These are phyloP conservation scores for Danionella dracula DNA, from an alignment of 2,797 vertebrate genomes.

Conservation along the genomic window DNA sequence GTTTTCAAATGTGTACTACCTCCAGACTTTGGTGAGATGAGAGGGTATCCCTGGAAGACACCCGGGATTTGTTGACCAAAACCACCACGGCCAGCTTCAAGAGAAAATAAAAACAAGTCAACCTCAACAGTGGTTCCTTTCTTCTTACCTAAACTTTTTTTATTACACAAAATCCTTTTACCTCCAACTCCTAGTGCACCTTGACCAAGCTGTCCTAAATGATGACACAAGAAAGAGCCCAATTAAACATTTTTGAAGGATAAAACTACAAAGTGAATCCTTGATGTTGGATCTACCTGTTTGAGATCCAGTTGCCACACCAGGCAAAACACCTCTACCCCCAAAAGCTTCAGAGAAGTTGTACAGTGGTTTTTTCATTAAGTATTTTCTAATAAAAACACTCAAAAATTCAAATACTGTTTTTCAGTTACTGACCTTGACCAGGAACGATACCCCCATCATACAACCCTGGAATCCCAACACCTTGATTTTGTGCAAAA, in stretches of 20 bases:
- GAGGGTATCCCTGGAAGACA: constrained; percentile 90
- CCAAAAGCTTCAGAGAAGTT: constrained; percentile 60
- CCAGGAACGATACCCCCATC: constrained; percentile 86
- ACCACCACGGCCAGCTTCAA: constrained; percentile 75
- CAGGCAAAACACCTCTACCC: constrained; percentile 82
- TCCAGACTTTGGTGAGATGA: constrained; percentile 89
- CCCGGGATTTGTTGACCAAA: constrained; percentile 81
- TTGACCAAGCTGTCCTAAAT: constrained; percentile 62
- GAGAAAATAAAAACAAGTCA: constrained; percentile 38
- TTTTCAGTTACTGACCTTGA: constrained; percentile 66
- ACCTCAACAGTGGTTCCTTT: background rate
- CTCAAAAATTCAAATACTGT: background rate
- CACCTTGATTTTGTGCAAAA: constrained; percentile 63
- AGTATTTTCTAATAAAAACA: constrained; percentile 6
- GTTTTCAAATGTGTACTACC: constrained; percentile 62
- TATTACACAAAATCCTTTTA: constrained; percentile 1
- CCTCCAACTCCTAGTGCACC: constrained; percentile 49
- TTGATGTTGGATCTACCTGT: constrained; percentile 66
- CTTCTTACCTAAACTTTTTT: background rate
- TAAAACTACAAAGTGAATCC: background rate
- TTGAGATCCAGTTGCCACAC: constrained; percentile 86
- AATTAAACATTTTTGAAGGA: background rate
- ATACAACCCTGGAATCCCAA: constrained; percentile 85
- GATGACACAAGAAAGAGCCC: background rate
- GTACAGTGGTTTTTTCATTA: background rate